Percentiles rank a stretch among this genome's conserved stretches.
Conservation (phyloP, 2,888 invertebrate genomes). For the Malthinus seriepunctatus region DNA sequence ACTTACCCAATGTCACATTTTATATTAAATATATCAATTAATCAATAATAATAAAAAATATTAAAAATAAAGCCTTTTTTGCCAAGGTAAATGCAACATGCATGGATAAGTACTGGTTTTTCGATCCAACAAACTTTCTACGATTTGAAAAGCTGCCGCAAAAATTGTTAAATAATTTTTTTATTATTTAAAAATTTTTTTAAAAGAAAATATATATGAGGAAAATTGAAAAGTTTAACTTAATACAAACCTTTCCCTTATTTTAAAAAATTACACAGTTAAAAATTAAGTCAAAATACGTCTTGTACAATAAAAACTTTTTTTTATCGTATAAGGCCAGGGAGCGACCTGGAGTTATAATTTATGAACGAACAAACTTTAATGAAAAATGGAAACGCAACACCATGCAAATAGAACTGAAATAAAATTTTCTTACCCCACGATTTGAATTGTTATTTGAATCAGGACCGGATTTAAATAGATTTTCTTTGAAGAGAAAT, state of each 20-base stretch:
- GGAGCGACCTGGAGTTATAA: too few relatives aligned
- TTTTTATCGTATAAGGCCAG: too few relatives aligned
- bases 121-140: slow-evolving; percentile 14
- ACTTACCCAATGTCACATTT: slow-evolving; percentile 53
- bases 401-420: too few relatives aligned
- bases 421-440: too few relatives aligned
- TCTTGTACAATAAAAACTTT: too few relatives aligned
- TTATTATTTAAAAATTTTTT: not conserved
- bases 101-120: slow-evolving; percentile 54
- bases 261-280: slow-evolving; percentile 3
- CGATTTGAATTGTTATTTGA: too few relatives aligned
- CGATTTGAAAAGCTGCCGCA: slow-evolving; percentile 22
- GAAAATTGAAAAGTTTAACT: too few relatives aligned
- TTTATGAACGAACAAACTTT: too few relatives aligned
- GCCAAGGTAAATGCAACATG: slow-evolving; percentile 42
- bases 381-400: too few relatives aligned
- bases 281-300: not conserved
- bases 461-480: too few relatives aligned
- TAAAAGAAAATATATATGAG: too few relatives aligned
- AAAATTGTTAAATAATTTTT: slow-evolving; percentile 7
- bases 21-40: slow-evolving; percentile 3
- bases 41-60: slow-evolving; percentile 32
- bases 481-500: too few relatives aligned
- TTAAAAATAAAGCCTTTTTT: slow-evolving; percentile 29
- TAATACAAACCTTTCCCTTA: not conserved